Evolutionary conservation across 2,797 vertebrate genomes (phyloP), one percentile per base, ranked within the genome.

Genomic region (Poeciliopsis paucimaculata): DNA sequence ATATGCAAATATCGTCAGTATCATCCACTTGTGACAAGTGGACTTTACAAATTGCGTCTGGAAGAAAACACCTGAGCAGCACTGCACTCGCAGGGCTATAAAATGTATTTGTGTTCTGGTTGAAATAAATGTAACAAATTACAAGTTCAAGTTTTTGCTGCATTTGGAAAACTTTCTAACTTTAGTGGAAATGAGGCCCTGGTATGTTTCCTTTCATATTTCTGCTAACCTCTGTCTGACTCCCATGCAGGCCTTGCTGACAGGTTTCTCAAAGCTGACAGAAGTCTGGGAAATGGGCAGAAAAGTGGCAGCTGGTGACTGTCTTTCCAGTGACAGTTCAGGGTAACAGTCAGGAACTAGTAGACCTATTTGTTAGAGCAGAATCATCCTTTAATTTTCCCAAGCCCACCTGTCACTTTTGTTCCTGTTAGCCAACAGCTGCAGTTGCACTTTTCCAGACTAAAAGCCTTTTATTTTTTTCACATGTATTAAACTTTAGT

Each of bases 391-490:
- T 79, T 86, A 82, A 85, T 82, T 84, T 84, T 72, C 78, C 76
- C 62, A 13, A 1, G 53, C 83, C 85, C 68, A 78, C 77, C 77
- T 88, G 88, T 87, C 85, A 87, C 60, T 76, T 84, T 77, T 68
- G 53, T 84, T 76, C 84, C 60, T 34, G 23, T 84, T 70, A 64
- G 47, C 36, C 39, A 57, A 45, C 26, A 23, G 28, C 75, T 81
- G 45, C 43, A 75, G 34, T 77, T 75, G 23, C 34, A 81, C 68
- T 76, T 83, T 70, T 36, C 28, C 7, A 77, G 77, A 49, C 70
- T 70, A 60, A 72, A 16, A 66, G 49, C 8, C 75, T 9, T 77
- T 86, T 66, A 77, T 74, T 57, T 72, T 57, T 53, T 31, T 81
- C 11, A 49, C 8, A 62, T 57, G n/a, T 13, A 57, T 57, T 28